phyloP scores from a whole-genome alignment of 2,797 vertebrate genomes.

The Pseudomugil gertrudae region DNA sequence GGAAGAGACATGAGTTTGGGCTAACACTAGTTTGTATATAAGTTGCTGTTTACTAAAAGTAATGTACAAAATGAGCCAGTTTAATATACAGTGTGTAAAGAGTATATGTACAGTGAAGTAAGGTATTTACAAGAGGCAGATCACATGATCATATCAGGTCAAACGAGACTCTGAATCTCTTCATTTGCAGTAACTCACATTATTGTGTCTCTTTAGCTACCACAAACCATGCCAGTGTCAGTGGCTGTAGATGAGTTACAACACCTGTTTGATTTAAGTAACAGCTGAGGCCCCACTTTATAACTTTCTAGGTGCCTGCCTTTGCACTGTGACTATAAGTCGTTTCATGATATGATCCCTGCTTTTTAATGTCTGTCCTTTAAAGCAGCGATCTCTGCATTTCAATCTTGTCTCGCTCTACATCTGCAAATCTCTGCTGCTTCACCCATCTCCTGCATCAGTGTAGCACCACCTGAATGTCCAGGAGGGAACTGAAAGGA shows the following conservation, averaged over 20 bases:
- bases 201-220: background rate
- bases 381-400: slow-evolving; percentile 36
- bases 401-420: slow-evolving; percentile 40
- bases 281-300: slow-evolving; percentile 15
- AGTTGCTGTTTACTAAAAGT: slow-evolving; percentile 14
- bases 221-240: slow-evolving; percentile 14
- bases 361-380: too few relatives aligned
- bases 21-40: too few relatives aligned
- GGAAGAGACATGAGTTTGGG: slow-evolving; percentile 1
- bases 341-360: slow-evolving; percentile 19
- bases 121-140: slow-evolving; percentile 60
- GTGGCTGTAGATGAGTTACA: slow-evolving; percentile 26
- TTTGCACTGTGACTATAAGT: slow-evolving; percentile 22
- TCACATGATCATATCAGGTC: slow-evolving; percentile 45
- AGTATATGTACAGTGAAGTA: slow-evolving; percentile 56
- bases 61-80: slow-evolving; percentile 44
- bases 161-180: slow-evolving; percentile 19
- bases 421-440: slow-evolving; percentile 43
- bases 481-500: slow-evolving; percentile 59
- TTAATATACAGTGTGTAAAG: slow-evolving; percentile 27
- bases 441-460: slow-evolving; percentile 53
- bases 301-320: slow-evolving; percentile 29
- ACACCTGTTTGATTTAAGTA: slow-evolving; percentile 58
- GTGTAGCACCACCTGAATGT: slow-evolving; percentile 41
- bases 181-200: background rate